These are phyloP conservation scores for Margarornis squamiger DNA, from an alignment of 2,797 vertebrate species.

Conservation along the genomic window DNA sequence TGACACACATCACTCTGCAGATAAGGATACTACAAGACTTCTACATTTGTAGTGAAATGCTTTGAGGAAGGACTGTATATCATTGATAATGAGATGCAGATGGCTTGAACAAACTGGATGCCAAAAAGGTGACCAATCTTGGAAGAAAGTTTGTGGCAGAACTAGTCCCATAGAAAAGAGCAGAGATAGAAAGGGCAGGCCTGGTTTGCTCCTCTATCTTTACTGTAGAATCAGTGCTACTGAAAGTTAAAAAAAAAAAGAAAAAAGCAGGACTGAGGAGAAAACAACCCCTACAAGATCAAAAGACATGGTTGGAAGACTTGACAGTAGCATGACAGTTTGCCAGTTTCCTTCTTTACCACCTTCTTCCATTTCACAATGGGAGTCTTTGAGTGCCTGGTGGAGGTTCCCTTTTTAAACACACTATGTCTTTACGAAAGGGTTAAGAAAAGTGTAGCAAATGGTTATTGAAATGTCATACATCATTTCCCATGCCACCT, in stretches of 20 bases:
- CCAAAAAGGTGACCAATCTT: neutral
- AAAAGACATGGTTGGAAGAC: neutral
- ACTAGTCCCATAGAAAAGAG: neutral
- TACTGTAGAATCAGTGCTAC: neutral
- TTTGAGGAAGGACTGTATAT: neutral
- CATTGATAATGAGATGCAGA: constrained; percentile 25
- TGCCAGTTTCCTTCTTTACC: neutral
- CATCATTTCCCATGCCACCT: neutral
- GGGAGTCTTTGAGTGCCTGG: neutral
- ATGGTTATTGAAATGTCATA: neutral
- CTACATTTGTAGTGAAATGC: constrained; percentile 27
- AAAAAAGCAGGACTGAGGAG: neutral
- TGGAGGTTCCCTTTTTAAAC: neutral
- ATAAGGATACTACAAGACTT: constrained; percentile 23
- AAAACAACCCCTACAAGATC: neutral
- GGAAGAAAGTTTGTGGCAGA: neutral
- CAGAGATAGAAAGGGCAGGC: neutral
- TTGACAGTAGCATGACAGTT: neutral
- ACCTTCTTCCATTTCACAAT: neutral
- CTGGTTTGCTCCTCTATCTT: neutral
- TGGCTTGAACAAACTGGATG: neutral
- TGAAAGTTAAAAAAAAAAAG: neutral
- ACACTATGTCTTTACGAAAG: neutral
- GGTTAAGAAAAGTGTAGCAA: neutral
- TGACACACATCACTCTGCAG: constrained; percentile 44